Percentiles rank a stretch among this genome's conserved stretches.
These are phyloP conservation scores for Elysia crispata DNA, from an alignment of 2,888 invertebrate genomes.

Conservation along the genomic window DNA sequence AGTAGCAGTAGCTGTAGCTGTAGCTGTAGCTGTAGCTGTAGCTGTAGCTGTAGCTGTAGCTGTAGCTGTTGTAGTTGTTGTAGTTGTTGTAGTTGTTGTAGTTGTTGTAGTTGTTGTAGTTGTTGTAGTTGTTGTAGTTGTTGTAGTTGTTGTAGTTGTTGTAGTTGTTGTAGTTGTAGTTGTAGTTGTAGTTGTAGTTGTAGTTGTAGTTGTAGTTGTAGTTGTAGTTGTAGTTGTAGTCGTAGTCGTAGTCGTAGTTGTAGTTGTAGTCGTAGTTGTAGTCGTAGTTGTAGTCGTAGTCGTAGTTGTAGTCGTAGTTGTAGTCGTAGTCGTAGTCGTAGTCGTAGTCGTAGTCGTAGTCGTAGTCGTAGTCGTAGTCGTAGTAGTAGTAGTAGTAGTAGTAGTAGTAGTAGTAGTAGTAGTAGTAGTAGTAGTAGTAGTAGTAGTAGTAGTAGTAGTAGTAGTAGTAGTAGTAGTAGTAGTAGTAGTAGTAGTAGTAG, in stretches of 20 bases:
- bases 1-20: not conserved
- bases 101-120: not conserved
- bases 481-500: constrained; percentile 19
- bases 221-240: no score
- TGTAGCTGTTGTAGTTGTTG: not conserved
- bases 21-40: no score
- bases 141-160: not conserved
- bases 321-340: no score
- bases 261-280: no score
- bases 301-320: no score
- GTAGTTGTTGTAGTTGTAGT: not conserved
- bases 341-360: no score
- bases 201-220: no score
- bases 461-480: constrained; percentile 19
- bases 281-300: no score
- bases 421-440: constrained; percentile 19
- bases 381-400: no score
- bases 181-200: not conserved
- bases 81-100: not conserved
- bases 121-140: not conserved
- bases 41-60: no score
- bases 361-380: no score
- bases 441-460: constrained; percentile 26
- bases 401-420: constrained; percentile 24
- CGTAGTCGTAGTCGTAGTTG: no score